These are phyloP conservation scores for Triplophysa siluroides DNA, from an alignment of 2,113 vertebrate genomes.

Conservation along the genomic window DNA sequence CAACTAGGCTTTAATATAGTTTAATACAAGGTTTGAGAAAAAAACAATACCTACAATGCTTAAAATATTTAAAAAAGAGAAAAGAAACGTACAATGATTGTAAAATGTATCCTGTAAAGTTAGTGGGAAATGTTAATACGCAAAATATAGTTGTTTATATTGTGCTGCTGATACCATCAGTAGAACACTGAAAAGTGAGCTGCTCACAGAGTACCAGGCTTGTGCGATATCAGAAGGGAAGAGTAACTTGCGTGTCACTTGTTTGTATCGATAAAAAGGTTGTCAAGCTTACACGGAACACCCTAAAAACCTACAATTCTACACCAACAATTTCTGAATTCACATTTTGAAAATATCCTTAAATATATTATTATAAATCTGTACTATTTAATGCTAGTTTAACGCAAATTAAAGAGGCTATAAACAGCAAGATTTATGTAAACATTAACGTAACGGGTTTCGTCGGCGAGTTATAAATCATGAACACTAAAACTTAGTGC, in stretches of 20 bases:
- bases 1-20: too few species aligned
- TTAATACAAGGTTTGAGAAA: too few species aligned
- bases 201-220: neutral
- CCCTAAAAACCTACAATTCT: neutral
- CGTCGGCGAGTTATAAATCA: neutral
- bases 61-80: too few species aligned
- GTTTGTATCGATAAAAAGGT: neutral
- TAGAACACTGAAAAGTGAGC: neutral
- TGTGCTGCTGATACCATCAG: neutral
- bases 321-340: neutral
- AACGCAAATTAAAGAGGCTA: neutral
- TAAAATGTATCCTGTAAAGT: too few species aligned
- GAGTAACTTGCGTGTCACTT: neutral
- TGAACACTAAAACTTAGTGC: neutral
- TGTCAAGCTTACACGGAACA: neutral
- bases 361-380: neutral
- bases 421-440: slow-evolving; percentile 5
- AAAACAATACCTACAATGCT: too few species aligned
- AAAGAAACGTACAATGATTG: too few species aligned
- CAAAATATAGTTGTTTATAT: too few species aligned
- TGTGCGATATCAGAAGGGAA: neutral
- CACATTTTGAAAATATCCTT: too few species aligned
- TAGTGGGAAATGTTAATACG: too few species aligned
- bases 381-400: neutral
- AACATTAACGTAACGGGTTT: slow-evolving; percentile 2